Evolutionary conservation across 2,888 invertebrate species (phyloP), one percentile per base, ranked within the genome.

Genomic region (Polymixis lichenea): DNA sequence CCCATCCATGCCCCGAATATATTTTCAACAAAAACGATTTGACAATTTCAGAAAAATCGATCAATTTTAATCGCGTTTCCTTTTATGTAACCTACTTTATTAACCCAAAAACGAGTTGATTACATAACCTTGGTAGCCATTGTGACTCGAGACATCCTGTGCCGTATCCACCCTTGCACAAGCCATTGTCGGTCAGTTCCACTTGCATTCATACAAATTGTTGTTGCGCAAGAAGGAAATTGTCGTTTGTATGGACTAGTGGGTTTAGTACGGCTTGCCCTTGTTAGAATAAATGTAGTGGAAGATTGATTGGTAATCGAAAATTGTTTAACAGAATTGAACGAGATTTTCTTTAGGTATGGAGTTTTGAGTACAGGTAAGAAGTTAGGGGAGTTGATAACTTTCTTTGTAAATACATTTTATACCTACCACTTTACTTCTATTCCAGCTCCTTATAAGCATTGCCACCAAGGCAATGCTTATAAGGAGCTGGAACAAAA

Each of bases 111-210:
- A 4, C 46, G n/a, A 68, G 61, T 72, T 75, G 64, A 56, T 87
- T 87, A 82, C 78, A 72, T 82, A 86, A 85, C 82, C 70, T 80
- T 85, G 75, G 67, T 25, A 66, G 71, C 67, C 68, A 71, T 80
- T 80, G 82, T 82, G 72, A 64, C 19, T 72, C 75, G 80, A 85
- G 89, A 87, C 91, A 93, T 95, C 94, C 95, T 94, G 93, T 88
- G 92, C 89, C 92, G 88, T 92, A 61, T 91, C 90, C 90, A 90
- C 89, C 90, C 90, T 94, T 94, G 92, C 94, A 90, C 93, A 92
- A 93, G 77, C 92, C 89, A 95, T 95, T 95, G 94, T 94, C 90
- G 91, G 91, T 93, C 91, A 92, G 95, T 95, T 94, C 94, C 93
- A 95, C 92, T 95, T 92, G 92, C 92, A 84, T 89, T 92, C 91